Conservation (phyloP, 2,113 vertebrate species). For the Silurus glanis region DNA sequence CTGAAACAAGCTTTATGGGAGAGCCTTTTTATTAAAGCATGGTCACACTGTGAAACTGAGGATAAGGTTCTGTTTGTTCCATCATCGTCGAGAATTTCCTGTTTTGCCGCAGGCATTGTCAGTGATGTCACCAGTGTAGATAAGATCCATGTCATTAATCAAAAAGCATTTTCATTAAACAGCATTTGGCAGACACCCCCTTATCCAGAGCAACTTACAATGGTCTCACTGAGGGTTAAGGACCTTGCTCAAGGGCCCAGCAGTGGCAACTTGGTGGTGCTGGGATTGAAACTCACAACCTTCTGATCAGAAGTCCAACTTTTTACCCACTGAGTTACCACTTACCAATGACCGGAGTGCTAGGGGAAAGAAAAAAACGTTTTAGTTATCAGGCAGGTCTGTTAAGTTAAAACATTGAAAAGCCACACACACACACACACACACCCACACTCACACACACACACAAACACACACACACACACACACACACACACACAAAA, state of each 20-base stretch:
- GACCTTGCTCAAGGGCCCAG: too few relatives aligned
- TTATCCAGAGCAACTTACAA: too few relatives aligned
- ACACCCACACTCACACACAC: slow-evolving; percentile 15
- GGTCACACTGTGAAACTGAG: neutral
- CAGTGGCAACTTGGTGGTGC: too few relatives aligned
- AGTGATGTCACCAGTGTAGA: slow-evolving; percentile 10
- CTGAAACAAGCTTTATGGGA: neutral
- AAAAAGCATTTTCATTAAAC: neutral
- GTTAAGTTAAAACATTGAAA: neutral
- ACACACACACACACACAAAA: slow-evolving; percentile 25
- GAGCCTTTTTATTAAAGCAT: neutral
- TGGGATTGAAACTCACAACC: too few relatives aligned
- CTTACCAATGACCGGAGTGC: neutral
- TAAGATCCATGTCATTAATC: neutral
- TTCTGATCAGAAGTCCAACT: too few relatives aligned
- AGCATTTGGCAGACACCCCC: too few relatives aligned
- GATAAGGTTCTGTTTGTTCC: slow-evolving; percentile 3
- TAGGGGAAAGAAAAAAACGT: neutral
- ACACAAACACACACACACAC: slow-evolving; percentile 20
- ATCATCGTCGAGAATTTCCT: slow-evolving; percentile 30
- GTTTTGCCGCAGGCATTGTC: neutral
- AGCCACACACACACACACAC: slow-evolving; percentile 22
- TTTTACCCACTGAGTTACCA: too few relatives aligned
- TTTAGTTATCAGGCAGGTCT: neutral
- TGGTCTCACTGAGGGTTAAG: too few relatives aligned